phyloP scores from a whole-genome alignment of 2,113 vertebrate genomes.

The Tylochromis polylepis region DNA sequence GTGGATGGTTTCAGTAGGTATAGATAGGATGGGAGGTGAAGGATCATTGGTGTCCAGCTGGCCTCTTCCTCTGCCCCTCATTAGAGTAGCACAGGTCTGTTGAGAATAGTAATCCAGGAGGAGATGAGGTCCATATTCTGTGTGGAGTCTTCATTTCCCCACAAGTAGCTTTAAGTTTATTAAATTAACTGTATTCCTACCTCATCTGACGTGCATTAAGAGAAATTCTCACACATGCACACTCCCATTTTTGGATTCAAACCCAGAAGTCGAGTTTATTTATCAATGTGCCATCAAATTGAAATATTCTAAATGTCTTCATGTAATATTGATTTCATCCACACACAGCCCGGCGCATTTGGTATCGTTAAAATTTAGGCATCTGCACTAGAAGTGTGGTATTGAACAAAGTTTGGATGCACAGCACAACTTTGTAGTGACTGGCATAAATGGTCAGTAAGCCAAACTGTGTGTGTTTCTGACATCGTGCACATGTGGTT shows the following conservation, averaged over 20 bases:
- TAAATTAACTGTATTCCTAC: not conserved
- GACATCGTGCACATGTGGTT: not conserved
- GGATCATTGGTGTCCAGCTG: slow-evolving; percentile 67
- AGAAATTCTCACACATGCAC: not conserved
- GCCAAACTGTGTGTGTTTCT: not conserved
- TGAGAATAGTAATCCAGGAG: slow-evolving; percentile 49
- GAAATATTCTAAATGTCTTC: not conserved
- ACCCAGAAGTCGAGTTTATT: not conserved
- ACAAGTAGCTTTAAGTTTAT: not conserved
- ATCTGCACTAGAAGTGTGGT: not conserved
- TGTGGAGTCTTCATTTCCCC: not conserved
- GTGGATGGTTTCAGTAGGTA: not conserved
- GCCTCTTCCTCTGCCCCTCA: slow-evolving; percentile 54
- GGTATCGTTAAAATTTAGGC: not conserved
- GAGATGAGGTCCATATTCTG: not conserved
- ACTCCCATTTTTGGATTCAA: not conserved
- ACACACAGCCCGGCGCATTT: not conserved
- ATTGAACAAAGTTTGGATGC: not conserved
- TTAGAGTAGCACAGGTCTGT: slow-evolving; percentile 55
- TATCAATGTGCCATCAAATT: not conserved
- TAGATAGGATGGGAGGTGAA: slow-evolving; percentile 26
- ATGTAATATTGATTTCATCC: not conserved
- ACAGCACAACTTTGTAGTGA: not conserved
- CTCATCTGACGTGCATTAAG: not conserved
- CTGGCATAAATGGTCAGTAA: not conserved